Percentiles rank a stretch among this genome's conserved stretches.
Evolutionary conservation across 2,797 vertebrate genomes (phyloP).

Genomic region (Lophotriccus pileatus): DNA sequence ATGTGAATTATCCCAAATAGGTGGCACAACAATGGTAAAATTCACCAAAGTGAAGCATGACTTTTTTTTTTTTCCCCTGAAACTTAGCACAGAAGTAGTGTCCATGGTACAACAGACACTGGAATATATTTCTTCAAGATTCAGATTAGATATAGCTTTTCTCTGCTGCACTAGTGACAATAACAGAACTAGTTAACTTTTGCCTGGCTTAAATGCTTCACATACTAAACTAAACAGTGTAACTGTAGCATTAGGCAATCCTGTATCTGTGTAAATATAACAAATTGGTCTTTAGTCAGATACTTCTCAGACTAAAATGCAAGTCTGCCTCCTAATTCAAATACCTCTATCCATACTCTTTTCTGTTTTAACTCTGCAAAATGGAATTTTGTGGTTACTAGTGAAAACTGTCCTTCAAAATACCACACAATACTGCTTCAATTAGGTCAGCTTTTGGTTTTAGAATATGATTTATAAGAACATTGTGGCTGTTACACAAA

Average conservation of each 20-base stretch:
- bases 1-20: neutral
- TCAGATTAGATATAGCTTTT: neutral
- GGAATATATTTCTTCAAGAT: neutral
- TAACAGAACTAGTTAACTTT: neutral
- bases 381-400: neutral
- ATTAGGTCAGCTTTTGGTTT: neutral
- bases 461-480: neutral
- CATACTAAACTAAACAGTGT: neutral
- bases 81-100: neutral
- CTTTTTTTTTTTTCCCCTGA: neutral
- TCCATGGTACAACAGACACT: neutral
- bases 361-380: neutral
- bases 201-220: neutral
- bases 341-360: neutral
- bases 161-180: neutral
- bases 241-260: neutral
- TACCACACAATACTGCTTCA: neutral
- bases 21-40: conserved; percentile 9
- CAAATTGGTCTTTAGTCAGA: neutral
- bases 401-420: neutral
- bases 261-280: neutral
- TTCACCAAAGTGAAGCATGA: neutral
- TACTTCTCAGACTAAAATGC: neutral
- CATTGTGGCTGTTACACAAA: neutral
- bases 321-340: neutral